phyloP scores from a whole-genome alignment of 2,888 invertebrate species.

The Oithona nana region DNA sequence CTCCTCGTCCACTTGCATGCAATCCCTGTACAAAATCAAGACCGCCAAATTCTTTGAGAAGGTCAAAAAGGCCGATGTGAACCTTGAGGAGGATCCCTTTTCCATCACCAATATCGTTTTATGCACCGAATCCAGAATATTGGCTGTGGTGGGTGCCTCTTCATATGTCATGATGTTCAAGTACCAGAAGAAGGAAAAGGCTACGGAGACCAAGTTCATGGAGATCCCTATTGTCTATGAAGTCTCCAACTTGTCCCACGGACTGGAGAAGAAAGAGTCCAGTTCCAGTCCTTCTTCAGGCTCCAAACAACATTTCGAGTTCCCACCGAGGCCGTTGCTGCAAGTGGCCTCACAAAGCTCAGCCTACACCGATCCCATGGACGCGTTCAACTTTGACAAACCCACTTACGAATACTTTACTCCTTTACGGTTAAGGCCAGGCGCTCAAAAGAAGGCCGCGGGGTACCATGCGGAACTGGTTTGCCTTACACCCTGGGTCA shows the following conservation, averaged over 20 bases:
- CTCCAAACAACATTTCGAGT: constrained; percentile 47
- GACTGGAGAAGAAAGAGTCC: constrained; percentile 31
- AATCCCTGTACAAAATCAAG: constrained; percentile 79
- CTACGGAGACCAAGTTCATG: constrained; percentile 59
- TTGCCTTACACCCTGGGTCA: constrained; percentile 66
- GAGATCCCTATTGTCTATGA: constrained; percentile 75
- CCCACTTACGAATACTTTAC: constrained; percentile 23
- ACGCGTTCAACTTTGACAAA: constrained; percentile 23
- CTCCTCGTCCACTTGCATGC: constrained; percentile 82
- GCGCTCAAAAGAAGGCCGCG: constrained; percentile 64
- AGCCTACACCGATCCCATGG: constrained; percentile 29
- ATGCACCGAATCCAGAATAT: constrained; percentile 74
- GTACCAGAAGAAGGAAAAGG: constrained; percentile 76
- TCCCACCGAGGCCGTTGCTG: constrained; percentile 34
- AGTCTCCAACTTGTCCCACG: constrained; percentile 48
- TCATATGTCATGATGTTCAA: constrained; percentile 84
- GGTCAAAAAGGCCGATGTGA: constrained; percentile 18
- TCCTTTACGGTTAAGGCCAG: constrained; percentile 46
- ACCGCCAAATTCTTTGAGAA: constrained; percentile 78
- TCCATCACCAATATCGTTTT: constrained; percentile 73
- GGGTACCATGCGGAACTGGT: constrained; percentile 93
- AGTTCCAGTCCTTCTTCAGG: constrained; percentile 10
- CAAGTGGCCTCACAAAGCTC: constrained; percentile 27
- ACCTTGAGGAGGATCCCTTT: constrained; percentile 47
- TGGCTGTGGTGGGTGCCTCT: constrained; percentile 76